A percentile compares a stretch with the other conserved stretches of the same genome.
These are phyloP conservation scores for Neogale vison DNA, from an alignment of 2,113 vertebrate species.

Conservation along the genomic window DNA sequence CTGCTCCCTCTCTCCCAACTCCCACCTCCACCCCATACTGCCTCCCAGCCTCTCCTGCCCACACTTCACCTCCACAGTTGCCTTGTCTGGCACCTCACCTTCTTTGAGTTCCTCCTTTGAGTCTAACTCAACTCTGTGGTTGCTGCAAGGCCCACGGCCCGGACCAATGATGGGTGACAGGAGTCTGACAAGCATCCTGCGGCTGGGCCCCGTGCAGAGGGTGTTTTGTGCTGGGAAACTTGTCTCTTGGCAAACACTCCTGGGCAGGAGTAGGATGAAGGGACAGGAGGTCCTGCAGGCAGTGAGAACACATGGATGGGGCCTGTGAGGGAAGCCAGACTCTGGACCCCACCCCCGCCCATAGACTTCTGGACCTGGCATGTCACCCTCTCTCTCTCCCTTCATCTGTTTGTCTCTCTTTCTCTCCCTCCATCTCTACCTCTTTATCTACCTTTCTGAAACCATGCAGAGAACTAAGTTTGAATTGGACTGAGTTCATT, in stretches of 20 bases:
- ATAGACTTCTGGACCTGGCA: not conserved
- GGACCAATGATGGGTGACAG: rapidly evolving
- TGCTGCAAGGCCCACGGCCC: rapidly evolving
- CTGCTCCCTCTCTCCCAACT: not conserved
- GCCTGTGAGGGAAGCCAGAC: not conserved
- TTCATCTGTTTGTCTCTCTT: not conserved
- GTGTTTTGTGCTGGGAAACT: no score
- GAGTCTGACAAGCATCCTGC: no score
- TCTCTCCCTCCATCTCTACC: not conserved
- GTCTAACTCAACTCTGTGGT: not conserved
- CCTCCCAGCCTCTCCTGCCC: not conserved
- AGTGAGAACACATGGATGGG: rapidly evolving
- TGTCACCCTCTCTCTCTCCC: not conserved
- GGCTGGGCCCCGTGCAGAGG: rapidly evolving
- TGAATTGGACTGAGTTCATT: not conserved
- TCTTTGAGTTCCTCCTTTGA: not conserved
- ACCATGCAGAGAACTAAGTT: not conserved
- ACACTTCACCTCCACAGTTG: not conserved
- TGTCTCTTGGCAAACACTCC: not conserved
- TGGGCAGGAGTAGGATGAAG: rapidly evolving
- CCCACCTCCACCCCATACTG: no score
- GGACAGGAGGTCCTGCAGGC: rapidly evolving
- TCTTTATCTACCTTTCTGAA: not conserved
- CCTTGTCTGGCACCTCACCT: not conserved
- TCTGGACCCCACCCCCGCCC: not conserved